phyloP scores from a whole-genome alignment of 2,888 invertebrate genomes.

The Agriopis aurantiaria region DNA sequence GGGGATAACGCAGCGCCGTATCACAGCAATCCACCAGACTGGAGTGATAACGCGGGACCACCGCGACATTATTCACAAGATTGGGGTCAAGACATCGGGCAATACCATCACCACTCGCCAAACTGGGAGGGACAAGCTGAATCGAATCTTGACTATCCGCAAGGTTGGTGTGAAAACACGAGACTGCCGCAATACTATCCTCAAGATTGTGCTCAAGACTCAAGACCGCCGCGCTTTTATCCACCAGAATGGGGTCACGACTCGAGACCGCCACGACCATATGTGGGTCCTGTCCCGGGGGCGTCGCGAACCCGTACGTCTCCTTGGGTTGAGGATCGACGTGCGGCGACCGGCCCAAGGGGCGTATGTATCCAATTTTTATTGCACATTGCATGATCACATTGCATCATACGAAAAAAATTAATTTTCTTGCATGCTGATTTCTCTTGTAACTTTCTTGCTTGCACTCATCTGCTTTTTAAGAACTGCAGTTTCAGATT shows the following conservation, averaged over 20 bases:
- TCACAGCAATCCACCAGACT: not conserved
- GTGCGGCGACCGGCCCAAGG: slow-evolving; percentile 38
- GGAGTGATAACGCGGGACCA: not conserved
- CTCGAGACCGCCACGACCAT: not conserved
- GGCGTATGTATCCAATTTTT: slow-evolving; percentile 25
- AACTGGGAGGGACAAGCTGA: not conserved
- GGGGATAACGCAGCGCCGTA: not conserved
- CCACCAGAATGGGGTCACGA: not conserved
- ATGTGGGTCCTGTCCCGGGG: not conserved
- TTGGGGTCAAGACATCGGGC: not conserved
- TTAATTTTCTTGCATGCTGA: not conserved
- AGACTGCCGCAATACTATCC: no score
- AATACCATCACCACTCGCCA: not conserved
- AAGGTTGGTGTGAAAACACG: no score
- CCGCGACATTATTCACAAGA: not conserved
- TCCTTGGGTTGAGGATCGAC: slow-evolving; percentile 25
- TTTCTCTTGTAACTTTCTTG: no score
- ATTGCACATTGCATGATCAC: slow-evolving; percentile 7
- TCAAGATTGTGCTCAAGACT: not conserved
- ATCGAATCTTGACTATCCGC: not conserved
- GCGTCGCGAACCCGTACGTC: slow-evolving; percentile 6
- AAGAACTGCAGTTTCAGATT: no score
- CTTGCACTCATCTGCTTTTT: no score
- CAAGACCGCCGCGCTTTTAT: not conserved
- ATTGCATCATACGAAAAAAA: not conserved